Conservation (phyloP, 2,797 vertebrate genomes). For the Halcyon badia region DNA sequence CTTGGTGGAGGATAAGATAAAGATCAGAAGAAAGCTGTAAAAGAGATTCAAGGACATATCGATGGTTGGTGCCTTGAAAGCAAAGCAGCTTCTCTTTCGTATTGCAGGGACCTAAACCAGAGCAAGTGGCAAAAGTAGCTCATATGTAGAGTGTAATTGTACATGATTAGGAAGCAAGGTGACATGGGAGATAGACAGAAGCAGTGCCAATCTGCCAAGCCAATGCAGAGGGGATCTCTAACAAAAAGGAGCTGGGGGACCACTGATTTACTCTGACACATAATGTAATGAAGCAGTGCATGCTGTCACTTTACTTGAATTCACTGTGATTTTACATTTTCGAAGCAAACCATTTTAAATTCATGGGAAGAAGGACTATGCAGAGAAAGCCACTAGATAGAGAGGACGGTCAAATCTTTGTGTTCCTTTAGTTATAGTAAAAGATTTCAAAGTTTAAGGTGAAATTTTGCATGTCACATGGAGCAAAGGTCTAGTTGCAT, state of each 20-base stretch:
- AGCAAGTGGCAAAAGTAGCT: not conserved
- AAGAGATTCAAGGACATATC: fast-evolving
- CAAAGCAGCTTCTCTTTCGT: not conserved
- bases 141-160: conserved; percentile 13
- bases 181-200: conserved; percentile 16
- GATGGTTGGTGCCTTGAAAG: not conserved
- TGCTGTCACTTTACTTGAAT: conserved; percentile 55
- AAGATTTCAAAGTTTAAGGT: not conserved
- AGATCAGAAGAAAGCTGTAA: not conserved
- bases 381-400: not conserved
- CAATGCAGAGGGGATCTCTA: not conserved
- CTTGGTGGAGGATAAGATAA: not conserved
- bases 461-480: not conserved
- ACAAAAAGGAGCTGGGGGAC: conserved; percentile 29
- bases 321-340: conserved; percentile 58
- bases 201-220: conserved; percentile 45
- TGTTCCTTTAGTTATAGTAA: not conserved
- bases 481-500: not conserved
- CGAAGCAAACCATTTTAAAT: conserved; percentile 51
- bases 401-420: not conserved
- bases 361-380: conserved; percentile 11
- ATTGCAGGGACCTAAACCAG: not conserved
- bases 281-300: conserved; percentile 59
- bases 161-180: conserved; percentile 39
- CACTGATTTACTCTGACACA: conserved; percentile 59